A percentile compares a stretch with the other conserved stretches of the same genome.
Conservation (phyloP, 2,888 invertebrate genomes). For the Apamea anceps region DNA sequence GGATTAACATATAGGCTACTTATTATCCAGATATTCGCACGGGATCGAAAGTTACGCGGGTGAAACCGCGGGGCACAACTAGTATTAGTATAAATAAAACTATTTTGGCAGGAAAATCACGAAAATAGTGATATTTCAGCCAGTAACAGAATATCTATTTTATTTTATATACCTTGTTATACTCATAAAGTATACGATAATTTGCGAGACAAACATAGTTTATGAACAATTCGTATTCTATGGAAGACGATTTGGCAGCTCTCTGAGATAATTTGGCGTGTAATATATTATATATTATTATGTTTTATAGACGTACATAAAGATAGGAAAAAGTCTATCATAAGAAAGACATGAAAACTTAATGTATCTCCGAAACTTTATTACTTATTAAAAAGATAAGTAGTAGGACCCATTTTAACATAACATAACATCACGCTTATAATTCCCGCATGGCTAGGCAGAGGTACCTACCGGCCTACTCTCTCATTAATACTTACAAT, state of each 20-base stretch:
- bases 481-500: no score
- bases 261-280: conserved; percentile 2
- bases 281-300: not conserved
- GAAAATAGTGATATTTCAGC: not conserved
- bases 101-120: not conserved
- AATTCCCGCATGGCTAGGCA: no score
- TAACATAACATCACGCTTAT: not conserved
- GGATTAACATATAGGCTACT: no score
- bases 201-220: conserved; percentile 30
- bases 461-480: no score
- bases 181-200: conserved; percentile 22
- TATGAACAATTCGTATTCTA: conserved; percentile 39
- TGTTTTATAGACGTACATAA: not conserved
- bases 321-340: conserved; percentile 1
- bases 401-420: not conserved
- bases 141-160: not conserved
- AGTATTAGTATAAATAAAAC: not conserved
- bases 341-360: conserved; percentile 4
- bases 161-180: conserved; percentile 20
- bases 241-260: conserved; percentile 50
- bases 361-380: not conserved
- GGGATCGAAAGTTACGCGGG: no score
- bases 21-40: no score
- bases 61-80: no score
- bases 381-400: not conserved